phyloP scores from a whole-genome alignment of 2,888 invertebrate species.

The Dioctria rufipes region DNA sequence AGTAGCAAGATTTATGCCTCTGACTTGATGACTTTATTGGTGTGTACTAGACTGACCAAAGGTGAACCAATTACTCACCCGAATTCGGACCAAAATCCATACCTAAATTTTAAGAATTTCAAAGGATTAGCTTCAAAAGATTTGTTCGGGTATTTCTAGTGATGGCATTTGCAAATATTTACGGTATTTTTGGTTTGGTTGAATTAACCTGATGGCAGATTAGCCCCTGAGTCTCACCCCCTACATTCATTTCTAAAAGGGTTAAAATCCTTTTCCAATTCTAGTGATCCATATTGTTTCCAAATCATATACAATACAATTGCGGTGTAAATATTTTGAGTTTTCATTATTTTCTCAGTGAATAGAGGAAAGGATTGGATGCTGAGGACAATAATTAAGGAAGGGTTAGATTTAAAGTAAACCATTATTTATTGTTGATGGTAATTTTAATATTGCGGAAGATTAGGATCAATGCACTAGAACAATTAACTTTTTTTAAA shows the following conservation, averaged over 20 bases:
- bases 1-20: constrained; percentile 24
- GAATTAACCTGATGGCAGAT: constrained; percentile 14
- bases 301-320: neutral
- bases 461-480: too few species aligned
- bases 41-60: neutral
- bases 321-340: constrained; percentile 41
- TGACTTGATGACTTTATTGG: constrained; percentile 22
- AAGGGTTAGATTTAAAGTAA: too few species aligned
- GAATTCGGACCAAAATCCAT: constrained; percentile 3
- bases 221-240: constrained; percentile 17
- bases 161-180: constrained; percentile 19
- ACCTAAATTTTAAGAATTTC: constrained; percentile 19
- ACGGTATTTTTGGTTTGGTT: constrained; percentile 17
- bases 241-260: constrained; percentile 10
- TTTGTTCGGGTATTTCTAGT: constrained; percentile 31
- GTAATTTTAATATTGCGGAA: too few species aligned
- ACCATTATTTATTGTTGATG: too few species aligned
- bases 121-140: constrained; percentile 27
- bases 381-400: too few species aligned
- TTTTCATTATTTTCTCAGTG: constrained; percentile 17
- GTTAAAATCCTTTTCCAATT: neutral
- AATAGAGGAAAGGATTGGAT: neutral
- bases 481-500: too few species aligned
- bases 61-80: constrained; percentile 23
- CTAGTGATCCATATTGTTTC: too few species aligned